Evolutionary conservation across 1,140 invertebrate species (phyloP).

Genomic region (Notospermus geniculatus): DNA sequence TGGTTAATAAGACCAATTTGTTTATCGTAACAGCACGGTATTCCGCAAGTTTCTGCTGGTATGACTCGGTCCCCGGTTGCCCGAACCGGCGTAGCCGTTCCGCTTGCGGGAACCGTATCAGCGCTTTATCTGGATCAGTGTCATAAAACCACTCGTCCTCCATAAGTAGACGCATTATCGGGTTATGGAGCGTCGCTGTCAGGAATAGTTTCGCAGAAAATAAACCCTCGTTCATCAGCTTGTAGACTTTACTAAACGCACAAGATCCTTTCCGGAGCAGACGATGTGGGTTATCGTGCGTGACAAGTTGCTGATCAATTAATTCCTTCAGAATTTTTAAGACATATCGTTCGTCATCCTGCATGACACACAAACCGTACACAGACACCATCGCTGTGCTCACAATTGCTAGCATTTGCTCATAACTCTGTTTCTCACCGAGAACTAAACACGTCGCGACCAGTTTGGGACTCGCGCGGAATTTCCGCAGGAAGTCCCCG

Average conservation of each 20-base stretch:
- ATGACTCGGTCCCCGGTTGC: conserved; percentile 68
- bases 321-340: conserved; percentile 79
- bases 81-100: conserved; percentile 79
- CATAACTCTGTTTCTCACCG: conserved; percentile 66
- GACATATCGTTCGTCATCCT: conserved; percentile 77
- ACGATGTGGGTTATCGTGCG: conserved; percentile 78
- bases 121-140: conserved; percentile 84
- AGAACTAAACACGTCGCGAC: conserved; percentile 75
- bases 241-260: conserved; percentile 87
- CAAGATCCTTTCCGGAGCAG: conserved; percentile 80
- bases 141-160: conserved; percentile 91
- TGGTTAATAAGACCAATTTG: conserved; percentile 76
- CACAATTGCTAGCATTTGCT: conserved; percentile 51
- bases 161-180: conserved; percentile 88
- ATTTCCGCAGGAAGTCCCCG: conserved; percentile 71
- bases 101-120: conserved; percentile 68
- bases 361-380: conserved; percentile 77
- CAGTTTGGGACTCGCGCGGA: conserved; percentile 77
- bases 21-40: conserved; percentile 70
- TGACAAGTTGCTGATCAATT: conserved; percentile 60
- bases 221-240: conserved; percentile 84
- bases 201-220: conserved; percentile 90
- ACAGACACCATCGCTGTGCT: conserved; percentile 74
- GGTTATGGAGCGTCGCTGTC: conserved; percentile 84
- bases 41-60: conserved; percentile 68